These are phyloP conservation scores for Podargus strigoides DNA, from an alignment of 2,797 vertebrate species.

Conservation along the genomic window DNA sequence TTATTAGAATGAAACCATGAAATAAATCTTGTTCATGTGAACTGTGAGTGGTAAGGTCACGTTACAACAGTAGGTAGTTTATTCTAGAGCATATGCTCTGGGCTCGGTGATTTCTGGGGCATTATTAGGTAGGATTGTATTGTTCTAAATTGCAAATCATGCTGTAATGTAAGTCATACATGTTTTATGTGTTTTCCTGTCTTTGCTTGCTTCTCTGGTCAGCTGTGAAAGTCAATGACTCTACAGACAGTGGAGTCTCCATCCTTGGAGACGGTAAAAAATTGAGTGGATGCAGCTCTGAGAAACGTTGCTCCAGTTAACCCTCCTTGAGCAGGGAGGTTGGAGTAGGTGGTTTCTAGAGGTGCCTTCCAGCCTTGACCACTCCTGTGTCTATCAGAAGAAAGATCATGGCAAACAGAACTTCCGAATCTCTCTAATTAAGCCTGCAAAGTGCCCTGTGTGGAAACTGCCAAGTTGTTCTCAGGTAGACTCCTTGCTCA, in stretches of 20 bases:
- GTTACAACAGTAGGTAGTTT: constrained; percentile 2
- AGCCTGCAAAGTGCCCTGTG: neutral
- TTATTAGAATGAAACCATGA: neutral
- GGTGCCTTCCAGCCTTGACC: neutral
- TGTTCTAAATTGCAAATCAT: constrained; percentile 31
- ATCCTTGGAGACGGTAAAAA: neutral
- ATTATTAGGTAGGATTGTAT: neutral
- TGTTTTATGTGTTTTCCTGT: constrained; percentile 2
- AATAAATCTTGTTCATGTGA: neutral
- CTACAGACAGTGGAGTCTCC: neutral
- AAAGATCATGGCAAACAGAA: neutral
- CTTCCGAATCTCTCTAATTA: neutral
- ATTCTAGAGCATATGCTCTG: neutral
- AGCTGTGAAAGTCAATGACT: constrained; percentile 35
- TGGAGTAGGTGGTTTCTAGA: neutral
- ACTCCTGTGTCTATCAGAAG: neutral
- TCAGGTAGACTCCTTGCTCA: neutral
- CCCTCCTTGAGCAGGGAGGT: neutral
- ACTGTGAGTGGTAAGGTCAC: neutral
- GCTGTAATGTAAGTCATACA: neutral
- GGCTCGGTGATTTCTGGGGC: neutral
- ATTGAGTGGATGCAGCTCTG: neutral
- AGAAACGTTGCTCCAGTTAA: neutral
- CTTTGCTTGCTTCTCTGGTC: constrained; percentile 23
- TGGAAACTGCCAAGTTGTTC: neutral